A percentile compares a stretch with the other conserved stretches of the same genome.
Conservation (phyloP, 2,888 invertebrate species). For the Fragum sueziense region DNA sequence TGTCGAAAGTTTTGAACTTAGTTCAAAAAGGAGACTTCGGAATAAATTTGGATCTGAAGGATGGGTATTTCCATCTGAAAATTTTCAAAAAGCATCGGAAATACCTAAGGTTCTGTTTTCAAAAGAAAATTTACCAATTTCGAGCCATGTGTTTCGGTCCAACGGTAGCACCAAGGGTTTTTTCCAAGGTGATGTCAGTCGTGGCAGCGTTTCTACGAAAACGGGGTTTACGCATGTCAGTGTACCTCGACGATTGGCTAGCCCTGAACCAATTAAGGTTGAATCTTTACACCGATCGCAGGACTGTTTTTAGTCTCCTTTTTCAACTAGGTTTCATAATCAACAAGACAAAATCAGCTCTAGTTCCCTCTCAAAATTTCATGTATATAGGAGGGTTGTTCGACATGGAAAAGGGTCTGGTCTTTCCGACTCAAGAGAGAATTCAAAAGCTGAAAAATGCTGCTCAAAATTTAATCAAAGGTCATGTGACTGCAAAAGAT, state of each 20-base stretch:
- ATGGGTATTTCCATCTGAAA: conserved; percentile 10
- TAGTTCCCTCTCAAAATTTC: conserved; percentile 34
- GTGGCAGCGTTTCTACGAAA: conserved; percentile 25
- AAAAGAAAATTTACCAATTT: conserved; percentile 7
- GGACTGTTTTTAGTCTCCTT: conserved; percentile 40
- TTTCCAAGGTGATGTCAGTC: conserved; percentile 32
- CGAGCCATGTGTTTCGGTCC: conserved; percentile 36
- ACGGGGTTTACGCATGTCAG: conserved; percentile 25
- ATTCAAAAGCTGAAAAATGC: neutral
- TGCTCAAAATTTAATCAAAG: conserved; percentile 1
- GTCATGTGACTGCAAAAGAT: conserved; percentile 19
- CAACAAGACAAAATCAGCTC: conserved; percentile 43
- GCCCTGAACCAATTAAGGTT: conserved; percentile 27
- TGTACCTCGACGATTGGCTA: conserved; percentile 49
- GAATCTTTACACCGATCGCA: conserved; percentile 31
- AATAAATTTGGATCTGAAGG: conserved; percentile 10
- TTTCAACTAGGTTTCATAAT: conserved; percentile 49
- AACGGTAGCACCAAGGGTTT: conserved; percentile 20
- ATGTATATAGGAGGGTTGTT: conserved; percentile 39
- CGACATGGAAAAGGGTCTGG: conserved; percentile 27
- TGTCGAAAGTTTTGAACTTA: conserved; percentile 11
- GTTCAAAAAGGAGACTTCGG: conserved; percentile 17
- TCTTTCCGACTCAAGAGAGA: conserved; percentile 37
- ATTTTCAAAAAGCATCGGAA: conserved; percentile 2
- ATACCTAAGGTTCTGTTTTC: conserved; percentile 5